Percentiles rank a stretch among this genome's conserved stretches.
Conservation (phyloP, 2,797 vertebrate genomes). For the Gephyroberyx darwinii region DNA sequence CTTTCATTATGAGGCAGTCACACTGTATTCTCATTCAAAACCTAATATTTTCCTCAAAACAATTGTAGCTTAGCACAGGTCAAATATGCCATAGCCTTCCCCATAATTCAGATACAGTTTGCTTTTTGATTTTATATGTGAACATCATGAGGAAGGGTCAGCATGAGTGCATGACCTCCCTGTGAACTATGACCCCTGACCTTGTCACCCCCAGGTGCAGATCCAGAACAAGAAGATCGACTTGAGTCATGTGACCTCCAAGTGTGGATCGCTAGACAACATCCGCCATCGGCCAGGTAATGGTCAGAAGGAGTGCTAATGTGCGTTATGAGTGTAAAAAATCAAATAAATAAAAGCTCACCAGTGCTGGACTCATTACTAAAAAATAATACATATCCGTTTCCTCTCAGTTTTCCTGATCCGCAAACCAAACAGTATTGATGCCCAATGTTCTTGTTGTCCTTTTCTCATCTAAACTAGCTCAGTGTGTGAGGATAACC, state of each 20-base stretch:
- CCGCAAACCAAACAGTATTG: too few relatives aligned
- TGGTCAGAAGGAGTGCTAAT: not conserved
- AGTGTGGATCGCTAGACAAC: conserved; percentile 97
- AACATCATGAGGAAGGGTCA: not conserved
- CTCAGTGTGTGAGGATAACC: too few relatives aligned
- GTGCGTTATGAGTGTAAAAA: too few relatives aligned
- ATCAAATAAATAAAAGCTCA: too few relatives aligned
- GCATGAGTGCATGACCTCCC: not conserved
- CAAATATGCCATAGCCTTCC: not conserved
- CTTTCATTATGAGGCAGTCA: conserved; percentile 19
- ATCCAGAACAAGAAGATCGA: conserved; percentile 99
- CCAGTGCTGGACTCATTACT: too few relatives aligned
- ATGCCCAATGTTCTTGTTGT: too few relatives aligned
- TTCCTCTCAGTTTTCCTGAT: too few relatives aligned
- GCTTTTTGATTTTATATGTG: conserved; percentile 5
- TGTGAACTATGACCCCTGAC: conserved; percentile 26
- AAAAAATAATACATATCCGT: too few relatives aligned
- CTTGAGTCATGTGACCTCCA: conserved; percentile 97
- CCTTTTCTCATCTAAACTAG: too few relatives aligned
- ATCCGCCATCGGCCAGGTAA: conserved; percentile 98
- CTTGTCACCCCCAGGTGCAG: conserved; percentile 82
- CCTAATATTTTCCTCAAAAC: conserved; percentile 16
- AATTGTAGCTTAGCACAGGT: conserved; percentile 11
- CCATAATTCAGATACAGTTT: conserved; percentile 10
- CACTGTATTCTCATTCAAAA: not conserved